Evolutionary conservation across 2,888 invertebrate species (phyloP), one percentile per base, ranked within the genome.

Genomic region (Drosophila borborema): DNA sequence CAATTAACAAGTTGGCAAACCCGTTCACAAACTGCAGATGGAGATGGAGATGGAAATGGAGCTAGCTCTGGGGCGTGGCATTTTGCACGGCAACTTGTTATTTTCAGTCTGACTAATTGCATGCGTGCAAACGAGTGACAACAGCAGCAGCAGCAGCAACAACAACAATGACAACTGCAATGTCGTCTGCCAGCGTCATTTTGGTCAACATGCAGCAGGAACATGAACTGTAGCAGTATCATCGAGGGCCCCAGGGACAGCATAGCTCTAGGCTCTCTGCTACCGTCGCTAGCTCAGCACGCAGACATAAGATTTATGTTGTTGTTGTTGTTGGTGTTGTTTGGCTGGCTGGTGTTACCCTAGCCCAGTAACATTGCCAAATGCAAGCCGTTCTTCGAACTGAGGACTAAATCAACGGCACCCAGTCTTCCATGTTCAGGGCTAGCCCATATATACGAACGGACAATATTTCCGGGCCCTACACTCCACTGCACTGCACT

Each of bases 41-140:
- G n/a, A n/a, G 31, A n/a, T 18, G 36, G 34, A 20, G 18, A 6
- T 51, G 18, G 51, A 18, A 2, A 8, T 34, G 51, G n/a, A 53
- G 53, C 12, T 51, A 14, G 34, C 40, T 53, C 46, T 64, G 56
- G 69, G 86, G 82, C 80, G 83, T 86, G 86, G 73, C 81, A 76
- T 72, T 86, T 89, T 74, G 77, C 78, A 81, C 84, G 86, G 89
- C 67, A 86, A 89, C 89, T 89, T 86, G 85, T 80, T 89, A 87
- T 81, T 81, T 87, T 84, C 85, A 72, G 80, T 81, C 71, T 89
- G 82, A 86, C 85, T 86, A 89, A 86, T 89, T 87, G 89, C 89
- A 76, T 80, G 89, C 79, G 77, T 76, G 67, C 77, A 48, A 69
- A 51, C 72, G 72, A 78, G 78, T 64, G 55, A 64, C 75, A 70